These are phyloP conservation scores for Ariopsis seemanni DNA, from an alignment of 2,113 vertebrate species.

Conservation along the genomic window DNA sequence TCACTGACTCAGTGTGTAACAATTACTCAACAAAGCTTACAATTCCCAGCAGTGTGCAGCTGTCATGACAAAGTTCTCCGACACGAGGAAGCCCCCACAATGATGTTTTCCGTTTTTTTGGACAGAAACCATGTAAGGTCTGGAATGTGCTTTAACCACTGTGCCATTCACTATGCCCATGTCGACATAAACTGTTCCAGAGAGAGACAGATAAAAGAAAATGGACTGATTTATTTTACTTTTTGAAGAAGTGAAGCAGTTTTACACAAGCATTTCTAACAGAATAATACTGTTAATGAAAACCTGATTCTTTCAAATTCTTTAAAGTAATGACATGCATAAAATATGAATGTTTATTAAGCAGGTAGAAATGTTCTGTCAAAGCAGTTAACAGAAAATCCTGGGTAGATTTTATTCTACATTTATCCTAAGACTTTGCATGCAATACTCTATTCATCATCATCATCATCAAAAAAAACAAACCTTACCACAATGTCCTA, in stretches of 20 bases:
- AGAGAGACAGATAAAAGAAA: not conserved
- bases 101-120: not conserved
- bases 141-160: constrained; percentile 43
- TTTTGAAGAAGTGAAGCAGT: not conserved
- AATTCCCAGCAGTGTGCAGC: constrained; percentile 49
- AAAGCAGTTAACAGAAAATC: not conserved
- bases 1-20: not conserved
- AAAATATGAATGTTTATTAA: not conserved
- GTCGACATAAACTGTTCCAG: constrained; percentile 28
- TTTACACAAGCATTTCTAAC: not conserved
- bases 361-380: not conserved
- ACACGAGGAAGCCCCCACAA: constrained; percentile 54
- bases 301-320: not conserved
- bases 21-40: constrained; percentile 21
- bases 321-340: not conserved
- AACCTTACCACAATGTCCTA: constrained; percentile 29
- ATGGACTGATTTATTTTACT: not conserved
- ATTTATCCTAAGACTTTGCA: not conserved
- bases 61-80: constrained; percentile 50
- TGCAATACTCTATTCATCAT: not conserved
- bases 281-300: not conserved
- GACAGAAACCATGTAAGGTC: constrained; percentile 59
- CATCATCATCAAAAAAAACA: not conserved
- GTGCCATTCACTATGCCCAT: constrained; percentile 44
- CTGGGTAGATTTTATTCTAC: not conserved